Conservation (phyloP, 2,797 vertebrate species). For the Ctenopoma multispine region DNA sequence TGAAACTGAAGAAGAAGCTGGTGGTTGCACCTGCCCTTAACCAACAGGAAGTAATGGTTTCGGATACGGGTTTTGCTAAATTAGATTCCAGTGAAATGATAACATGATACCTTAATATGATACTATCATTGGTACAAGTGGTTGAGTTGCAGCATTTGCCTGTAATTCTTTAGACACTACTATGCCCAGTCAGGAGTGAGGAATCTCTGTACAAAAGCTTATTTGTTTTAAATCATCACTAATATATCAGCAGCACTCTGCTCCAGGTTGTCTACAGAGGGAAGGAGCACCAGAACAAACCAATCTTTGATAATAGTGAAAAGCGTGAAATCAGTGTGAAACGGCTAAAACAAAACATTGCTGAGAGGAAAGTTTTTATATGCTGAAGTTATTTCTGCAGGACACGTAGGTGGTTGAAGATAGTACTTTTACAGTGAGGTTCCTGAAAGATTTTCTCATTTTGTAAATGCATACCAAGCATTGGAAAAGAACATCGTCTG, state of each 20-base stretch:
- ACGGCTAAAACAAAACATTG: slow-evolving; percentile 36
- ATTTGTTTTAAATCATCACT: slow-evolving; percentile 57
- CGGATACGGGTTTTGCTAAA: neutral
- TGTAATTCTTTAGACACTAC: neutral
- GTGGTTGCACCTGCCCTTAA: slow-evolving; percentile 8
- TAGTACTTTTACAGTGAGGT: slow-evolving; percentile 5
- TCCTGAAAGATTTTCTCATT: slow-evolving; percentile 14
- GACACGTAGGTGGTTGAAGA: slow-evolving; percentile 24
- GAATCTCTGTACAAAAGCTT: slow-evolving; percentile 50
- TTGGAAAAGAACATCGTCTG: slow-evolving; percentile 18
- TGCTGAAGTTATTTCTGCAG: slow-evolving; percentile 27
- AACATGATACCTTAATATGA: neutral
- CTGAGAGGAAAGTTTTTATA: slow-evolving; percentile 51
- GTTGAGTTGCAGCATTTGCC: slow-evolving; percentile 1
- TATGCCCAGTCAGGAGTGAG: slow-evolving; percentile 15
- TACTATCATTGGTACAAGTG: neutral
- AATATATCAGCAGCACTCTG: slow-evolving; percentile 25
- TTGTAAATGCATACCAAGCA: slow-evolving; percentile 30
- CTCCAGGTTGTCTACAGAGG: slow-evolving; percentile 69
- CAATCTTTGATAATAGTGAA: slow-evolving; percentile 59
- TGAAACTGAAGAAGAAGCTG: slow-evolving; percentile 13
- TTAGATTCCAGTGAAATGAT: neutral
- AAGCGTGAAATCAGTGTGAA: slow-evolving; percentile 53
- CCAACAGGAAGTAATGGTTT: slow-evolving; percentile 13
- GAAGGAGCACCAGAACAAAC: slow-evolving; percentile 38